These are phyloP conservation scores for Hetaerina titia DNA, from an alignment of 2,888 invertebrate species.

Conservation along the genomic window DNA sequence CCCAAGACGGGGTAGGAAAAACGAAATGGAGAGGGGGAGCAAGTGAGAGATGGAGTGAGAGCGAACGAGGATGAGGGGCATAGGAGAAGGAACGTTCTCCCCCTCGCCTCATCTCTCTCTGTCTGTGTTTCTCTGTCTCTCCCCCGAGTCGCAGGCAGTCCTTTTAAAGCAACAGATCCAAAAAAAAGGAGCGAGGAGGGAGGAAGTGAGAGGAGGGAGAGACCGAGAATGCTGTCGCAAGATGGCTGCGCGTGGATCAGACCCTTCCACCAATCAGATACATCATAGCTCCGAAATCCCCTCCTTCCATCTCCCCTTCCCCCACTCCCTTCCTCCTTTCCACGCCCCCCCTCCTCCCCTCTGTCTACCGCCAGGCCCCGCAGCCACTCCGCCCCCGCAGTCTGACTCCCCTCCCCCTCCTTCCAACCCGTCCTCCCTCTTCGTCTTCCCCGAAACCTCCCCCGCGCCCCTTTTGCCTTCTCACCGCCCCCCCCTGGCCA, in stretches of 20 bases:
- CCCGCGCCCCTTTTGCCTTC: neutral
- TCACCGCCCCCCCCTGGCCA: neutral
- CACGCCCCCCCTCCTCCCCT: neutral
- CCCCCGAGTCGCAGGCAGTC: neutral
- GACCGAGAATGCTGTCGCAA: conserved; percentile 45
- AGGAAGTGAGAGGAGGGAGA: neutral
- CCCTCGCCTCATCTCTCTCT: no score
- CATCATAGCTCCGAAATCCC: conserved; percentile 60
- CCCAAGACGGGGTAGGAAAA: no score
- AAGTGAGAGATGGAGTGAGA: no score
- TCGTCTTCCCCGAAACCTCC: neutral
- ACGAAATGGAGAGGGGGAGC: no score
- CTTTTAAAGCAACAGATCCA: conserved; percentile 13
- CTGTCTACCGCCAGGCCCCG: neutral
- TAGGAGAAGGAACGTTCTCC: no score
- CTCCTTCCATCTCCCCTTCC: neutral
- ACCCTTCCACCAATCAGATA: conserved; percentile 61
- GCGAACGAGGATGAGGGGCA: no score
- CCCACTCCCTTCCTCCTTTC: neutral
- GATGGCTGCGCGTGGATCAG: conserved; percentile 65
- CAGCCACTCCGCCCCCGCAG: neutral
- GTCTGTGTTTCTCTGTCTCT: no score
- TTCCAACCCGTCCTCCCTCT: neutral
- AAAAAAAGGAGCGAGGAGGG: conserved; percentile 23
- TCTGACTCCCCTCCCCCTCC: neutral